Base-by-base conservation (phyloP, 1,140 invertebrate genomes). In the Halictus rubicundus region DNA sequence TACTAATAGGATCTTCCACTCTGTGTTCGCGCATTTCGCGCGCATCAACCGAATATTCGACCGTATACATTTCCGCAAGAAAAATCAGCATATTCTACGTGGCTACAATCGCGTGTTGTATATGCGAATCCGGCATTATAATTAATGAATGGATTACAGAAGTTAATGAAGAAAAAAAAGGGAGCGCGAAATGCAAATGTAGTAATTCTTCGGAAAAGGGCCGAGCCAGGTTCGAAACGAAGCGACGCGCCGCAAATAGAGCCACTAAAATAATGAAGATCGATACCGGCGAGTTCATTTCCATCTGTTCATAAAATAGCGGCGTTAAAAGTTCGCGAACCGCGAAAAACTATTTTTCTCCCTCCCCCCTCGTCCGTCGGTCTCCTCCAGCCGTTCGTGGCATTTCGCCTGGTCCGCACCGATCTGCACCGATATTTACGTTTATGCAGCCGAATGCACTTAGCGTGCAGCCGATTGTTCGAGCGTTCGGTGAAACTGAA, bases 391-490 rank as follows among this genome's bases (percentile, higher is more conserved):
- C 32, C 32, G 32, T 52, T 16, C 49, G 49, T 21, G 49, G 49
- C 49, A 21, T 52, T 52, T 16, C 49, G 49, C 49, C 4, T 2
- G 49, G 19, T 16, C 4, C 21, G 49, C 37, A 10, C 3, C 1
- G 32, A 32, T 32, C 61, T 16, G 49, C 37, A 12, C 3, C 1
- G 32, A 57, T 65, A 63, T 49, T 71, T 83, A 52, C 37, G 75
- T 80, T 75, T 75, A 57, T 68, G 23, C n/a, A n/a, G 37, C 49
- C 19, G 19, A 42, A 78, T 83, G 59, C 49, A 64, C 57, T 84
- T 83, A 66, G 10, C 23, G 5, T 27, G 49, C 10, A 21, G 14
- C 16, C 25, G 19, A 69, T 46, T 42, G 46, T 68, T 59, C 25
- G 14, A 71, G 39, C 21, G 32, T 32, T 32, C 3, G 32, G 32